Conservation (phyloP, 1,140 invertebrate genomes). For the Zaprionus vittiger region DNA sequence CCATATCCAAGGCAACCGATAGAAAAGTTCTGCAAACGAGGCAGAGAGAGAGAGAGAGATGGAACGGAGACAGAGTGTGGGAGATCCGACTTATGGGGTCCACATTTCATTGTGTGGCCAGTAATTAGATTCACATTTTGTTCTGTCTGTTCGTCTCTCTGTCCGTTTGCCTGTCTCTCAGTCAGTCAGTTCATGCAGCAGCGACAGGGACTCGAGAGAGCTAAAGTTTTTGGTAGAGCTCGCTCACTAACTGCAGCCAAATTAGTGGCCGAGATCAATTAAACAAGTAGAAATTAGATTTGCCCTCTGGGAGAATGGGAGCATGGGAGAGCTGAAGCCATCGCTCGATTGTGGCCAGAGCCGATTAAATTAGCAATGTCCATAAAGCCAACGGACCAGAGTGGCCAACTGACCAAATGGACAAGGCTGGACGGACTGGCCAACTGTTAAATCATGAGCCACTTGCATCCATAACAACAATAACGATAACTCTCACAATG, state of each 20-base stretch:
- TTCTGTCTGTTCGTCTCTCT: constrained; percentile 5
- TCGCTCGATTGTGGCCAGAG: constrained; percentile 38
- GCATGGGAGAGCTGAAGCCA: neutral
- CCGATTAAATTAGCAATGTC: constrained; percentile 71
- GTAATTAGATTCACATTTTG: constrained; percentile 74
- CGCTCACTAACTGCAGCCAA: constrained; percentile 39
- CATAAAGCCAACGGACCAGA: constrained; percentile 48
- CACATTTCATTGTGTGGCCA: constrained; percentile 60
- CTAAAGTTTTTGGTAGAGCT: constrained; percentile 25
- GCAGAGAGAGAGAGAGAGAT: neutral
- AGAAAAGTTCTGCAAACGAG: constrained; percentile 20
- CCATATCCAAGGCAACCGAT: constrained; percentile 25
- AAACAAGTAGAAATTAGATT: constrained; percentile 59
- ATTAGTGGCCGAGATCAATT: constrained; percentile 66
- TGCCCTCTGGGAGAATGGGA: neutral
- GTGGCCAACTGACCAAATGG: constrained; percentile 26
- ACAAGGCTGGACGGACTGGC: constrained; percentile 41
- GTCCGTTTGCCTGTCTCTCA: neutral
- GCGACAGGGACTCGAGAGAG: constrained; percentile 21
- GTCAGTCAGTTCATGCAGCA: neutral
- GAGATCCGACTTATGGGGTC: constrained; percentile 7
- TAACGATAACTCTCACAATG: constrained; percentile 59
- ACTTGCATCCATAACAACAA: constrained; percentile 66
- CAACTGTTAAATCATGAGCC: constrained; percentile 69
- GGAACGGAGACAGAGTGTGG: neutral